Base-by-base conservation (phyloP, 2,888 invertebrate genomes). In the Pycnomerus fuliginosus region DNA sequence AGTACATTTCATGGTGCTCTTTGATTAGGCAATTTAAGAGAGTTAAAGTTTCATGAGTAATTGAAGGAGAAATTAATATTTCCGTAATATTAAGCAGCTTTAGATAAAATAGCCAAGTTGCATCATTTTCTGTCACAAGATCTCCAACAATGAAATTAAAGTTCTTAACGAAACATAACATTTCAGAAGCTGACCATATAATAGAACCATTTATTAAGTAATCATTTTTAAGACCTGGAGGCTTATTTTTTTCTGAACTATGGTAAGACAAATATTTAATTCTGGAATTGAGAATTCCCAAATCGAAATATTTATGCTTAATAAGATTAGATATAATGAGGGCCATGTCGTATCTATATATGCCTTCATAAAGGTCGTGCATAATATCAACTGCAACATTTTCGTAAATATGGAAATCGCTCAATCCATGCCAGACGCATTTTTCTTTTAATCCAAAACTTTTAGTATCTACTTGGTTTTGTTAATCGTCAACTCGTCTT, bases 351-450 rank as follows among this genome's bases (percentile, higher is more conserved):
- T 53, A 53, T 12, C 48, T 16, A 30, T 40, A 40, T 2, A 50
- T 43, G 4, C 50, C 52, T 24, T 52, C 48, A 27, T 14, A 30
- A 10, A 50, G 11, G 33, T 52, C 52, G 29, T 50, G 44, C 49
- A 52, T 52, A 5, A 52, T 41, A 40, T 52, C 49, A 12, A 33
- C 35, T 3, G 23, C 16, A n/a, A 44, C 17, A 32, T 52, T 50
- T 7, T 38, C 30, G 22, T 37, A 32, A 7, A 34, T 41, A 41
- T 46, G 43, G 39, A 46, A 49, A 14, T 39, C 12, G 8, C 15
- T 15, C 3, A 38, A 15, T 5, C 39, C 8, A 22, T 50, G 37
- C 38, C 38, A 47, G 1, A 39, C 10, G 16, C 43, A 43, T 12
- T 3, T 7, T 30, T 50, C 43, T 24, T 50, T 47, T 11, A 43